A percentile compares a stretch with the other conserved stretches of the same genome.
phyloP scores from a whole-genome alignment of 2,888 invertebrate species.

The Nomada fabriciana region DNA sequence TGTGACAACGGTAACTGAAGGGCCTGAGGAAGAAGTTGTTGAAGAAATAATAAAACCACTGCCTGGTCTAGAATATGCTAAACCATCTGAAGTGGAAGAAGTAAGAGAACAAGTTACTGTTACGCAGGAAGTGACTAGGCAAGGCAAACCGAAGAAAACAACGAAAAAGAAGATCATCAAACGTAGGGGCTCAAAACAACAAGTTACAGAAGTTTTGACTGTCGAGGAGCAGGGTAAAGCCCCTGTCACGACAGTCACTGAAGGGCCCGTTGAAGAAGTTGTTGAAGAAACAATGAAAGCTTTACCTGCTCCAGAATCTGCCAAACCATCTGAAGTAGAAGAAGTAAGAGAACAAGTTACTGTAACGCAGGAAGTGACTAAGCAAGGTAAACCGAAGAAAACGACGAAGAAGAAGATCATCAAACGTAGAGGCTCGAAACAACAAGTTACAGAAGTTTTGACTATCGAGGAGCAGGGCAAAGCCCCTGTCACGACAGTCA shows the following conservation, averaged over 20 bases:
- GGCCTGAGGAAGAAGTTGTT: constrained; percentile 80
- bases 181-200: too few species aligned
- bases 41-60: constrained; percentile 31
- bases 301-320: constrained; percentile 66
- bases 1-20: constrained; percentile 28
- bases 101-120: too few species aligned
- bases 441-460: constrained; percentile 80
- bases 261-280: constrained; percentile 69
- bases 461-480: constrained; percentile 68
- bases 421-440: constrained; percentile 81
- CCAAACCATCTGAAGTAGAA: constrained; percentile 73
- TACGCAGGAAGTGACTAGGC: too few species aligned
- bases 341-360: constrained; percentile 78
- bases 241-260: constrained; percentile 71
- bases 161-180: too few species aligned
- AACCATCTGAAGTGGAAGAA: too few species aligned
- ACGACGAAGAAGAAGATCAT: constrained; percentile 81
- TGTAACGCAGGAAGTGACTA: constrained; percentile 79
- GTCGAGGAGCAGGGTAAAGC: constrained; percentile 58
- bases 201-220: constrained; percentile 71
- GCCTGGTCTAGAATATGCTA: too few species aligned
- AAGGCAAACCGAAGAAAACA: too few species aligned
- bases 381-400: constrained; percentile 67
- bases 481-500: constrained; percentile 80
- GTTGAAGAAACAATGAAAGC: constrained; percentile 30